Base-by-base conservation (phyloP, 2,113 vertebrate species). In the Illadopsis cleaveri region DNA sequence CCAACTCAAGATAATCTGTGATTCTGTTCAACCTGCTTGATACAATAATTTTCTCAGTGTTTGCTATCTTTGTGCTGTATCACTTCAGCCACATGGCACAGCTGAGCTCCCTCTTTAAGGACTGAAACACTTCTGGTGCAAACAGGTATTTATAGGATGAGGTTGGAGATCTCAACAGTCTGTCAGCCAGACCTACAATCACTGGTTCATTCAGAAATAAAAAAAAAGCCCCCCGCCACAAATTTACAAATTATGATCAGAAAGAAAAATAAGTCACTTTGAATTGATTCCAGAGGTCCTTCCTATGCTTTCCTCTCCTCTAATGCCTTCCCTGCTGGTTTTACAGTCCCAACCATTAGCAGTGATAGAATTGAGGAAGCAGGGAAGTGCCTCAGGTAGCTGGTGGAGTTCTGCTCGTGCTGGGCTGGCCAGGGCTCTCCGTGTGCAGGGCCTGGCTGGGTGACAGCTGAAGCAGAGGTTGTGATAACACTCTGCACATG, bases 401-500 rank as follows among this genome's bases (percentile, higher is more conserved):
- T 80, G 84, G 22, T 47, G 75, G 79, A 75, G 51, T 44, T 72
- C 35, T 54, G 31, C 64, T 57, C 1, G 0, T 37, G 86, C 37
- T 28, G 45, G 70, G 77, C 73, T 94, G 80, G 64, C 70, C 6
- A 6, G 28, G 47, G 65, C 4, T 76, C 78, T n/a, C 68, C 10
- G 3, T 78, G 54, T 54, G 76, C 42, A 16, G 33, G 33, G 75
- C 68, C 81, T 92, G 92, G 93, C 94, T 69, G 64, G 44, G 35
- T 93, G 90, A 86, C 94, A 96, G 82, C 92, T 68, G 28, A 85
- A 73, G 82, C 65, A 93, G 88, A 90, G 92, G 56, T 90, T 88
- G 45, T 44, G 92, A 70, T 86, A 97, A 92, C 85, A 68, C 85
- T 64, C 35, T 90, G 82, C 93, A 94, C 75, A 70, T 19, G 85